Percentiles rank a stretch among this genome's conserved stretches.
Conservation (phyloP, 2,888 invertebrate species). For the Zonitis immaculata region DNA sequence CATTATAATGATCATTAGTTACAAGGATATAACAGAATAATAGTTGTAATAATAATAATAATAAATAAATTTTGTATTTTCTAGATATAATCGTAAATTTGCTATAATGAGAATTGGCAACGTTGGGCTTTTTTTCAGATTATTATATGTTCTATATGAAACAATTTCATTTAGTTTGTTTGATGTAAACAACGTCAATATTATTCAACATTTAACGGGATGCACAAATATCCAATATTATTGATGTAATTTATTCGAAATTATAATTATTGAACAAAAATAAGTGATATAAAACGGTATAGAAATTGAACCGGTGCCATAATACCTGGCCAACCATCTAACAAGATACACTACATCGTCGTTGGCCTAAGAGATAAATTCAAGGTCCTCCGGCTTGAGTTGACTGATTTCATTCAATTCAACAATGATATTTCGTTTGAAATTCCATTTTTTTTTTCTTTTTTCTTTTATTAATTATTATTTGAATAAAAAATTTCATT, state of each 20-base stretch:
- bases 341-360: slow-evolving; percentile 6
- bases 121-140: neutral
- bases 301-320: neutral
- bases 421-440: neutral
- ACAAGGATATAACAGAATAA: neutral
- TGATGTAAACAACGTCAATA: neutral
- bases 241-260: neutral
- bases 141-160: neutral
- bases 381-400: slow-evolving; percentile 35
- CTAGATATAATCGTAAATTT: neutral
- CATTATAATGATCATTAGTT: slow-evolving; percentile 1
- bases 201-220: neutral
- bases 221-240: neutral
- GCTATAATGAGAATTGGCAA: neutral
- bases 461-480: neutral
- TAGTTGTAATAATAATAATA: neutral
- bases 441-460: neutral
- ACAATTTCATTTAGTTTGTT: neutral
- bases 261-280: neutral
- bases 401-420: neutral
- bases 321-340: slow-evolving; percentile 3
- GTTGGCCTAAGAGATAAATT: slow-evolving; percentile 32
- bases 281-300: neutral
- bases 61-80: neutral
- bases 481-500: neutral